Percentiles rank a stretch among this genome's conserved stretches.
Conservation (phyloP, 1,140 invertebrate species). For the Arctopsyche grandis region DNA sequence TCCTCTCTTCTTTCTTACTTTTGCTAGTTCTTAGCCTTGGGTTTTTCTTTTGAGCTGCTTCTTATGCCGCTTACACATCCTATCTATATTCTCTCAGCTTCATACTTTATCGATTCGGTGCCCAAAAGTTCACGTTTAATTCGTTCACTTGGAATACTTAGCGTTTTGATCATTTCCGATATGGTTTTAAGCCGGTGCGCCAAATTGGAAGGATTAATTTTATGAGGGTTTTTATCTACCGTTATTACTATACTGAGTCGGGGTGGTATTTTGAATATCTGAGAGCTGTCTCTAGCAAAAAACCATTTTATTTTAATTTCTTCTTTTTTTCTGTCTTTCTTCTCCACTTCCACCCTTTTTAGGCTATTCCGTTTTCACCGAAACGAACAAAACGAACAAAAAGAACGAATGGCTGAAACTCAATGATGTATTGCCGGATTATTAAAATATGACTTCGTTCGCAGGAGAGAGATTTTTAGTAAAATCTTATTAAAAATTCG, state of each 20-base stretch:
- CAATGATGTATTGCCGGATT: conserved; percentile 18
- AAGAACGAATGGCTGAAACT: conserved; percentile 1
- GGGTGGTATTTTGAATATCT: too few relatives aligned
- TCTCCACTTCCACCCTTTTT: neutral
- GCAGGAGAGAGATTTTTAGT: too few relatives aligned
- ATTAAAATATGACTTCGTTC: conserved; percentile 10
- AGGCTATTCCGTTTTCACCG: neutral
- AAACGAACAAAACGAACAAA: too few relatives aligned
- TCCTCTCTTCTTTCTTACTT: neutral
- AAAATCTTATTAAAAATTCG: too few relatives aligned
- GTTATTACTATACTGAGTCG: neutral
- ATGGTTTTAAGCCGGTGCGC: too few relatives aligned
- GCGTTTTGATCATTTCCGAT: too few relatives aligned
- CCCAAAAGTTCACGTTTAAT: too few relatives aligned
- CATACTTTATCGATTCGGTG: too few relatives aligned
- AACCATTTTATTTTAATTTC: conserved; percentile 6
- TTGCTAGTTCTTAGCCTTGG: neutral
- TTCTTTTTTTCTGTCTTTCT: neutral
- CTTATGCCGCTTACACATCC: neutral
- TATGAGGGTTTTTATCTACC: neutral
- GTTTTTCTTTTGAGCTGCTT: neutral
- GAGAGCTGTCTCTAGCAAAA: neutral
- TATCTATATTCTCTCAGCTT: too few relatives aligned
- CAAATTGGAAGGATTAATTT: neutral
- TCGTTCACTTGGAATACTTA: too few relatives aligned